Conservation (phyloP, 1,140 invertebrate genomes). For the Achroia grisella region DNA sequence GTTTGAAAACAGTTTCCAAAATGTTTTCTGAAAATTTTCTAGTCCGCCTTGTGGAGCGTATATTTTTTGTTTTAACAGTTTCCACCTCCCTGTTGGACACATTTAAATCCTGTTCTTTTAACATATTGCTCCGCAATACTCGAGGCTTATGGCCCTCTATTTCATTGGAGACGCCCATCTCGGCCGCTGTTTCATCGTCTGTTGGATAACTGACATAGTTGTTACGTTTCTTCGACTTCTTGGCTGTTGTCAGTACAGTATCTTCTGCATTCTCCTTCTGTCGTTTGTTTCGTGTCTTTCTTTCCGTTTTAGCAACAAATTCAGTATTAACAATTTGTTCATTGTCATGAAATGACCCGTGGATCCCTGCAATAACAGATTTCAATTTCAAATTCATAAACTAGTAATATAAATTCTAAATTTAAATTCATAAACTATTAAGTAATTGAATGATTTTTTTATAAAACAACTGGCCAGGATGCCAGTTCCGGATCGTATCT, state of each 20-base stretch:
- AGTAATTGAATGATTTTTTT: no score
- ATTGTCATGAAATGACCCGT: slow-evolving; percentile 25
- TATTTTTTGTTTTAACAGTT: slow-evolving; percentile 12
- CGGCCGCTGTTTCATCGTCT: slow-evolving; percentile 22
- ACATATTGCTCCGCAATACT: slow-evolving; percentile 26
- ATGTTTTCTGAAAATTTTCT: slow-evolving; percentile 17
- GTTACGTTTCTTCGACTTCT: slow-evolving; percentile 29
- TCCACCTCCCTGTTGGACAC: slow-evolving; percentile 8
- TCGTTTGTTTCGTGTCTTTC: slow-evolving; percentile 35
- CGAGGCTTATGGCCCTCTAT: slow-evolving; percentile 10
- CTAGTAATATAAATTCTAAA: no score
- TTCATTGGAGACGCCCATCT: background rate
- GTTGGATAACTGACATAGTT: slow-evolving; percentile 50
- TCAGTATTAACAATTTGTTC: slow-evolving; percentile 11
- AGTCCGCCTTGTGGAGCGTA: slow-evolving; percentile 20
- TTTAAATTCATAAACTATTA: no score
- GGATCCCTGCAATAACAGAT: slow-evolving; percentile 34
- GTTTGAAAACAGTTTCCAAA: background rate
- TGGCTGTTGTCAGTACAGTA: background rate
- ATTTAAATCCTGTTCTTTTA: slow-evolving; percentile 38
- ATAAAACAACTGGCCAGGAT: no score
- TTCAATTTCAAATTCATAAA: background rate
- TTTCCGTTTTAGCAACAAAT: slow-evolving; percentile 18
- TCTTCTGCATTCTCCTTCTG: slow-evolving; percentile 28
- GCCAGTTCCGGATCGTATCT: no score